Evolutionary conservation across 2,113 vertebrate species (phyloP).

Genomic region (Lepus europaeus): DNA sequence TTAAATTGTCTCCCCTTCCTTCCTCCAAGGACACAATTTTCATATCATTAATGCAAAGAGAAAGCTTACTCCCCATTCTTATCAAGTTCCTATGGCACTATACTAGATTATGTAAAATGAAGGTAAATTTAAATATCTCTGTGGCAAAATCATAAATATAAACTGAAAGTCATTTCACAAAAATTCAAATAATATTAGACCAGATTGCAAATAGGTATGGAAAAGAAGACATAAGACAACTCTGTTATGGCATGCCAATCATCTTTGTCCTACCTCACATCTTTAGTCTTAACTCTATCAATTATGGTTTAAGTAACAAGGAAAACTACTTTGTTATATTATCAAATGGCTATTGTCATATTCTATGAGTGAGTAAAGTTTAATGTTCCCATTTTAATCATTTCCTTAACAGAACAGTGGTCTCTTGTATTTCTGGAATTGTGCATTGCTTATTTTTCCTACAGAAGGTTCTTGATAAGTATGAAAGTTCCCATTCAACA

Average conservation of each 20-base stretch:
- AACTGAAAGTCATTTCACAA: neutral
- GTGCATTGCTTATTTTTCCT: neutral
- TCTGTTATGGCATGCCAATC: neutral
- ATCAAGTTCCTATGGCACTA: neutral
- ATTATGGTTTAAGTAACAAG: neutral
- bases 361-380: neutral
- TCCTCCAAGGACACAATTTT: neutral
- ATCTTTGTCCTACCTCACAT: neutral
- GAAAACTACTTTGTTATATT: neutral
- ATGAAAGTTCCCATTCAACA: neutral
- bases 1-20: neutral
- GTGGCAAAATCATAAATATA: neutral
- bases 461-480: neutral
- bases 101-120: neutral
- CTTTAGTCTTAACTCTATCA: neutral
- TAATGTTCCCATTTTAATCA: neutral
- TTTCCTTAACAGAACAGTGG: conserved; percentile 10
- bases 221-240: conserved; percentile 4
- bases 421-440: neutral
- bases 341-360: neutral
- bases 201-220: neutral
- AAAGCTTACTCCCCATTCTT: neutral
- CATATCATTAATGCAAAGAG: neutral
- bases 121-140: conserved; percentile 1
- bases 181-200: neutral